Evolutionary conservation across 23 tunicate genomes (phyloP), one percentile per base, ranked within the genome.

Genomic region (Halocynthia aurantium): DNA sequence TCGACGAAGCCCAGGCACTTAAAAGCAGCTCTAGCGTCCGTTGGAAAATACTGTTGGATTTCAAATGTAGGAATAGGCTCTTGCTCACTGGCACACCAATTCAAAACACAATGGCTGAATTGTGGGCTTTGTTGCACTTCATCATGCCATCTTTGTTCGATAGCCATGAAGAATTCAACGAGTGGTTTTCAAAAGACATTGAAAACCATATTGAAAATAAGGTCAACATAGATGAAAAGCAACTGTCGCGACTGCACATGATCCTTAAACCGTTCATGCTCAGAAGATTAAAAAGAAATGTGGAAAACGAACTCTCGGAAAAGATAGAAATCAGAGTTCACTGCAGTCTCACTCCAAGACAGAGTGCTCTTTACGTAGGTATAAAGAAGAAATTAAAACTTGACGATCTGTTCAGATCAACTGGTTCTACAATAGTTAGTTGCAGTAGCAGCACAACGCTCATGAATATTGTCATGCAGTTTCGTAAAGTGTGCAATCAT

Each of bases 81-180:
- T 69, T 88, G 15, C 60, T 88, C 15, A 88, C 95, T 72, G 95
- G 95, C 8, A 88, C 95, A 17, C 95, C 95, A 0, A 74, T 88
- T 51, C 95, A 88, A 75, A 88, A 88, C 56, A 83, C 95, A 50
- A 88, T 88, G 95, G 88, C 95, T 57, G 95, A 88, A 84, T 76
- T 88, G 53, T 88, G 95, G 95, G 87, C 95, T 8, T 65, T 88
- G 12, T 77, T 88, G 51, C 95, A 88, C 68, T 88, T 88, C 65
- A 88, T 88, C 62, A 88, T 88, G 95, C 95, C 95, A 8, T 71
- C 95, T 12, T 56, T 88, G 72, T 88, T 88, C 69, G 95, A 88
- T 57, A 83, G 81, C 57, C 95, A 88, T 52, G 84, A 77, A 40
- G 95, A 88, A 58, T 88, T 88, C 64, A 83, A 88, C 62, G 95